These are phyloP conservation scores for Piliocolobus tephrosceles DNA, from an alignment of 2,113 vertebrate genomes.

Conservation along the genomic window DNA sequence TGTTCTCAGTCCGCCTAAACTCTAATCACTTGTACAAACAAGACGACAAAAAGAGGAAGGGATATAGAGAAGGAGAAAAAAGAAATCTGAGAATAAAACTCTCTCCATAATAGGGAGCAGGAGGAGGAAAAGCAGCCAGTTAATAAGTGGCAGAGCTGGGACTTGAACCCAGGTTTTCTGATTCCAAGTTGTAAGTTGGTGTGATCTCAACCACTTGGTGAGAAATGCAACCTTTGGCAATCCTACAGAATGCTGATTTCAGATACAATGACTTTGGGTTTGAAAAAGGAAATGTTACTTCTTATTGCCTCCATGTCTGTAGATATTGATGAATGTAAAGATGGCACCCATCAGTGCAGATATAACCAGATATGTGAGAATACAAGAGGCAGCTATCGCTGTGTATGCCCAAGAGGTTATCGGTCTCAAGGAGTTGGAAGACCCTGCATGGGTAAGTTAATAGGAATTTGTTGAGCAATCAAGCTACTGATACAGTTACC, in stretches of 20 bases:
- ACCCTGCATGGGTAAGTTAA: constrained; percentile 92
- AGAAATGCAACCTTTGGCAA: not conserved
- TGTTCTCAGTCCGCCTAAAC: not conserved
- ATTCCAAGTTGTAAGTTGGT: not conserved
- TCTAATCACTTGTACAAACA: not conserved
- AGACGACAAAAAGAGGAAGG: not conserved
- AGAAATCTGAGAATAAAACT: not conserved
- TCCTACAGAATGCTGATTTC: not conserved
- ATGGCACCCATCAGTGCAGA: constrained; percentile 94
- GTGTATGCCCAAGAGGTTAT: constrained; percentile 92
- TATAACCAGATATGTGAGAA: constrained; percentile 98
- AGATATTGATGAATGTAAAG: constrained; percentile 96
- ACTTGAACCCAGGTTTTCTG: not conserved
- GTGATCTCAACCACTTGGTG: not conserved
- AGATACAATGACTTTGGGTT: not conserved
- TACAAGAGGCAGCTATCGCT: constrained; percentile 93
- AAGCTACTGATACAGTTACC: not conserved
- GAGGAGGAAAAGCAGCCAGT: not conserved
- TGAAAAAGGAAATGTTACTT: constrained; percentile 35
- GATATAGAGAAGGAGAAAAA: not conserved
- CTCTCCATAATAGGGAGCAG: not conserved
- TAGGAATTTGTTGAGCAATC: not conserved
- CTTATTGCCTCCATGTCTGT: constrained; percentile 45
- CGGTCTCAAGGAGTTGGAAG: constrained; percentile 91
- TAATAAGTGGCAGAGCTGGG: not conserved